phyloP scores from a whole-genome alignment of 92 coral and sea anemone species.

The Porites evermanni region DNA sequence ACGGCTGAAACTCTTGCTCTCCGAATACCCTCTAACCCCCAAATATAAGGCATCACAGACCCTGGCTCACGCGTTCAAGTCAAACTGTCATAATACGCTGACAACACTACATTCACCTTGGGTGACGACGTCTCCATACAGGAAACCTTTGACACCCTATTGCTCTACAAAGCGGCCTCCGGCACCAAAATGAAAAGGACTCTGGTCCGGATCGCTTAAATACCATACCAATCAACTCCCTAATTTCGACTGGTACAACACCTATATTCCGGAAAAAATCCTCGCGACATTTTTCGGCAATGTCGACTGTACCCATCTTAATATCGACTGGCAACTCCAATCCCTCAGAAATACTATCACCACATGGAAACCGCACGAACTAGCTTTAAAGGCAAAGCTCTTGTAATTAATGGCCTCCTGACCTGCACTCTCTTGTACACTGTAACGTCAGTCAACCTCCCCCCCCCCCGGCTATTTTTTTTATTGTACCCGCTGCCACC shows the following conservation, averaged over 20 bases:
- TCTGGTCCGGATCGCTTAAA: neutral
- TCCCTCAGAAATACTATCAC: neutral
- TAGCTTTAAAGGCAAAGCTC: neutral
- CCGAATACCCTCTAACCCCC: neutral
- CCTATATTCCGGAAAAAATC: neutral
- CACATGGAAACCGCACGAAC: neutral
- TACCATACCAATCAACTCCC: neutral
- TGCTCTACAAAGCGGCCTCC: neutral
- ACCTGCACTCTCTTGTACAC: neutral
- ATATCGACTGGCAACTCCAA: neutral
- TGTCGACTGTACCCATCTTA: neutral
- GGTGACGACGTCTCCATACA: neutral
- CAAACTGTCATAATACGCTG: neutral
- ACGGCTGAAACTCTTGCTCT: slow-evolving; percentile 7
- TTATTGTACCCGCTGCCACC: no score
- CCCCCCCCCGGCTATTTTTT: neutral
- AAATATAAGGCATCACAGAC: no score
- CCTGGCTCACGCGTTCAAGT: neutral
- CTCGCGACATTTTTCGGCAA: neutral
- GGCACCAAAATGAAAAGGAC: slow-evolving; percentile 3
- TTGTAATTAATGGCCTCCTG: neutral
- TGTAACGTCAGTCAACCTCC: neutral
- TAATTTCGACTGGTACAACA: neutral
- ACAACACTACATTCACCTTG: neutral
- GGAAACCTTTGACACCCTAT: neutral